phyloP scores from a whole-genome alignment of 2,797 vertebrate genomes.

The Spinus pinus region DNA sequence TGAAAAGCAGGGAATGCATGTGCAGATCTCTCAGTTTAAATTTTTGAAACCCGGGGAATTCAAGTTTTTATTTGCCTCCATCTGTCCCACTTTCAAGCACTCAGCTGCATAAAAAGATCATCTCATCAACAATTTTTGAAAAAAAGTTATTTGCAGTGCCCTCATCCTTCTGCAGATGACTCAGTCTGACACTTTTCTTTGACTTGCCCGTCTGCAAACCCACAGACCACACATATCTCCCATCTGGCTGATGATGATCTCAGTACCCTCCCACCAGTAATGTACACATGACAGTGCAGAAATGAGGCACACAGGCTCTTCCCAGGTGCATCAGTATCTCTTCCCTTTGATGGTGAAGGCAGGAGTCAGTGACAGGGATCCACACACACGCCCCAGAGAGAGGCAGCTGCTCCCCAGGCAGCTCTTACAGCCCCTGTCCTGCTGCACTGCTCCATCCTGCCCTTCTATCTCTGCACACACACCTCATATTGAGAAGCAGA shows the following conservation, averaged over 20 bases:
- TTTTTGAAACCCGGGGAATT: neutral
- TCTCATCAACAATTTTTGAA: neutral
- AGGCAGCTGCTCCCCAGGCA: neutral
- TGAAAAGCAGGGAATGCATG: neutral
- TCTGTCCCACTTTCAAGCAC: neutral
- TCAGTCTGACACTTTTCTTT: constrained; percentile 13
- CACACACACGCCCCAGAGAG: neutral
- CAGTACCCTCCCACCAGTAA: neutral
- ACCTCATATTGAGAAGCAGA: neutral
- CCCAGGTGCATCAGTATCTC: neutral
- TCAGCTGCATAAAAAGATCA: neutral
- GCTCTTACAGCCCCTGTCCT: neutral
- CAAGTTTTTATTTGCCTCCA: neutral
- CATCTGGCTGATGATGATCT: neutral
- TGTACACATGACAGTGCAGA: neutral
- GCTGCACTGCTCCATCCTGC: neutral
- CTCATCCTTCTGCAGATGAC: neutral
- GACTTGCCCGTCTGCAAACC: neutral
- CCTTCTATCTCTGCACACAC: neutral
- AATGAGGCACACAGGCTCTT: neutral
- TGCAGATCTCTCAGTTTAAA: neutral
- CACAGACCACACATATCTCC: constrained; percentile 31
- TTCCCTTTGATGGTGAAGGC: neutral
- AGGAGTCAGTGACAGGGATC: neutral
- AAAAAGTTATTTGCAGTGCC: neutral